These are phyloP conservation scores for Procambarus clarkii DNA, from an alignment of 1,140 invertebrate genomes.

Conservation along the genomic window DNA sequence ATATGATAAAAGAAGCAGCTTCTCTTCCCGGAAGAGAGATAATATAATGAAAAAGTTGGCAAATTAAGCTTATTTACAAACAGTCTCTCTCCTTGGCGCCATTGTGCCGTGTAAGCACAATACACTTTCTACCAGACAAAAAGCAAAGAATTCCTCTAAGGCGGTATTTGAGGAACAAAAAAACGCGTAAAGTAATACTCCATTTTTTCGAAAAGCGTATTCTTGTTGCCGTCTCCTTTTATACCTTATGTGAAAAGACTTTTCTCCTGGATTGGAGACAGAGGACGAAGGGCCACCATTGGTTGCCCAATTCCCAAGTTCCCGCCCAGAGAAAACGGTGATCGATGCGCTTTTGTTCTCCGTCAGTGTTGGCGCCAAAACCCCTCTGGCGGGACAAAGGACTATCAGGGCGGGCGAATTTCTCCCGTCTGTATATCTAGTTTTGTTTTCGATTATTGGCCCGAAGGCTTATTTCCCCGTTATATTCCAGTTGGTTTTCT, in stretches of 20 bases:
- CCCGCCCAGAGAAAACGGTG: neutral
- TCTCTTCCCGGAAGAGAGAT: too few relatives aligned
- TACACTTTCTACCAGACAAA: too few relatives aligned
- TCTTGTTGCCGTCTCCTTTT: neutral
- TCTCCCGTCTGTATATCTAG: neutral
- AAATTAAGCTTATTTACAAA: too few relatives aligned
- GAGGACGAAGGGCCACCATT: neutral
- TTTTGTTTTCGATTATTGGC: neutral
- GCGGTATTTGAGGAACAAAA: too few relatives aligned
- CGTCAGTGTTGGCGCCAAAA: conserved; percentile 1
- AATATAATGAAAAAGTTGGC: too few relatives aligned
- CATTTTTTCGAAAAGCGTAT: neutral
- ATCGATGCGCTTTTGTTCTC: neutral
- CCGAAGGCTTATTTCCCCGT: neutral
- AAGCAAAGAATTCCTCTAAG: too few relatives aligned
- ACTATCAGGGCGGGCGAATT: neutral
- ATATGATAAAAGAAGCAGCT: too few relatives aligned
- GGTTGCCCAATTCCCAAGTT: conserved; percentile 1
- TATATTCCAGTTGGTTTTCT: too few relatives aligned
- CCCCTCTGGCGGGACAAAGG: neutral
- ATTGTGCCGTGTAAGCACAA: too few relatives aligned
- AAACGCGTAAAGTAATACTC: too few relatives aligned
- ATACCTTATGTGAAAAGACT: neutral
- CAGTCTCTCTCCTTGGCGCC: too few relatives aligned
- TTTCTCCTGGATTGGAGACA: neutral